Conservation (phyloP, 1,140 invertebrate species). For the Calliphora vicina region DNA sequence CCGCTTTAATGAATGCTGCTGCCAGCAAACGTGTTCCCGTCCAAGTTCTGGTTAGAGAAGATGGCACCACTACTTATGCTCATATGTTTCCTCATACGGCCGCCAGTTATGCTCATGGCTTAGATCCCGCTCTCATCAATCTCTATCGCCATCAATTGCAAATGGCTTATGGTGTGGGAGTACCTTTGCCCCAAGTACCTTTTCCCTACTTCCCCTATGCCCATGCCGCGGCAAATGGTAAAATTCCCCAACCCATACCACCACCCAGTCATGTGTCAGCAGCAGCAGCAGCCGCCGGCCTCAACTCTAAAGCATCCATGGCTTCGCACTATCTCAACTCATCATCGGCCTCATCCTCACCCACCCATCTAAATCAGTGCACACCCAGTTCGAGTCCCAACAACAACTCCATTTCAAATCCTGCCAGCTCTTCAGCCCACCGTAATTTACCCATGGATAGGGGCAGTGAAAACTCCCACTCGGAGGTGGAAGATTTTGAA, state of each 20-base stretch:
- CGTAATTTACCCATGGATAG: background rate
- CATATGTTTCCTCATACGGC: constrained; percentile 52
- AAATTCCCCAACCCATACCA: constrained; percentile 59
- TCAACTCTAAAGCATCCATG: constrained; percentile 10
- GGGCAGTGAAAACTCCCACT: constrained; percentile 49
- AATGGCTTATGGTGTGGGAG: constrained; percentile 57
- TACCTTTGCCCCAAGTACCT: constrained; percentile 57
- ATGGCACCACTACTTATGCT: constrained; percentile 64
- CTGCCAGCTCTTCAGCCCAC: background rate
- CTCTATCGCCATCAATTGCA: constrained; percentile 62
- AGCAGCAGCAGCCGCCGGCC: background rate
- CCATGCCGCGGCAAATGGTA: constrained; percentile 45
- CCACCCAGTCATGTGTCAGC: constrained; percentile 44
- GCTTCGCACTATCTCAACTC: constrained; percentile 32
- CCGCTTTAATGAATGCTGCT: constrained; percentile 69
- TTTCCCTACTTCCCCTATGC: constrained; percentile 62
- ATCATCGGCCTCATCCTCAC: constrained; percentile 58
- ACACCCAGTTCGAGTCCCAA: constrained; percentile 48
- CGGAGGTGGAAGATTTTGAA: constrained; percentile 50
- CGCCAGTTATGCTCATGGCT: constrained; percentile 48
- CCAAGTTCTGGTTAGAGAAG: constrained; percentile 87
- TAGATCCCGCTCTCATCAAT: constrained; percentile 59
- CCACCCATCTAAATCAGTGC: constrained; percentile 41
- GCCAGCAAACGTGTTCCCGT: constrained; percentile 80
- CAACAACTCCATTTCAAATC: constrained; percentile 29